Conservation (phyloP, 2,113 vertebrate species). For the Rhinolophus ferrumequinum region DNA sequence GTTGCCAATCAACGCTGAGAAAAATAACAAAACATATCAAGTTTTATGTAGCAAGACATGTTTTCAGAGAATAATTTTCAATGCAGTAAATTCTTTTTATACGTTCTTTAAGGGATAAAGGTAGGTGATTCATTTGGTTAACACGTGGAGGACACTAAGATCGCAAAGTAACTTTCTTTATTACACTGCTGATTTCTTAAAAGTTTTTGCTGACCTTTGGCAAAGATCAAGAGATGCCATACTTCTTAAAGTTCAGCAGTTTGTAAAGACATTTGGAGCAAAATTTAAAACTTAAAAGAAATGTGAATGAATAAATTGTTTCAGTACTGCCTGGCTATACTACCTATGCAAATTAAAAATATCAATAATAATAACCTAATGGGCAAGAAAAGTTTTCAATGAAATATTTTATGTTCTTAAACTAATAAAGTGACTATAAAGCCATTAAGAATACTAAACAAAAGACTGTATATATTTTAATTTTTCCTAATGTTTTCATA, state of each 20-base stretch:
- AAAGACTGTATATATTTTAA: background rate
- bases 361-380: background rate
- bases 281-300: conserved; percentile 44
- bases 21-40: background rate
- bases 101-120: background rate
- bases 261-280: background rate
- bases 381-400: background rate
- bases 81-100: background rate
- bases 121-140: background rate
- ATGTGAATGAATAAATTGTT: background rate
- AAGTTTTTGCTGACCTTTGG: background rate
- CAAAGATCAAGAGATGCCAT: background rate
- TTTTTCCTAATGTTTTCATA: conserved; percentile 2
- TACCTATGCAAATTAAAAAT: background rate
- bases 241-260: conserved; percentile 26
- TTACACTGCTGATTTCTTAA: background rate
- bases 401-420: conserved; percentile 29
- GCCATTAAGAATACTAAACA: background rate
- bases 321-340: background rate
- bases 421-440: background rate
- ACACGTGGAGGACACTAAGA: background rate
- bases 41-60: background rate
- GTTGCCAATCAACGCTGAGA: background rate
- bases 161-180: conserved; percentile 9
- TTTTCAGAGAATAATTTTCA: background rate